Base-by-base conservation (phyloP, 2,113 vertebrate species). In the Oryzias woworae region DNA sequence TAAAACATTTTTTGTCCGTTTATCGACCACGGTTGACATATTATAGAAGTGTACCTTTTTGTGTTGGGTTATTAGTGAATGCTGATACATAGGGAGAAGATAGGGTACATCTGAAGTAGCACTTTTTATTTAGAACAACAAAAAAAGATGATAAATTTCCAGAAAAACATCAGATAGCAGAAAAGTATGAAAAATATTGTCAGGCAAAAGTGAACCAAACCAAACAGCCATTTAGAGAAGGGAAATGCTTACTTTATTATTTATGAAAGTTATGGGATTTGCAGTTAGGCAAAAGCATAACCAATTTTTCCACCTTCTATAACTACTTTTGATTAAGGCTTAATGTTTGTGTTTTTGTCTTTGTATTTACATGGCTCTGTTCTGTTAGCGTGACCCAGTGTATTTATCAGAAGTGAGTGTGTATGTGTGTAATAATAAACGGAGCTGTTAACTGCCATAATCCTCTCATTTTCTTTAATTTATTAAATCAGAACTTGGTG, bases 381-480 rank as follows among this genome's bases (percentile, higher is more conserved):
- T 68, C 52, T 69, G 28, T 81, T 64, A 59, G 56, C 70, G 49
- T 81, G 36, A 12, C 10, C 2, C 36, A 2, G 36, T 36, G 36
- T 36, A 36, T 36, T 36, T 36, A 62, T 16, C 41, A 71, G 51
- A 88, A 86, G 88, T 85, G 85, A 80, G 87, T 57, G 58, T 71
- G 58, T 73, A 16, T 69, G 46, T 82, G 76, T 85, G 52, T 70
- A 88, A 88, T 87, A 87, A 88, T 87, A 87, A 88, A 88, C 58
- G 17, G 62, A 84, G 82, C 79, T 70, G 16, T 54, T 42, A 55
- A 72, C 77, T 83, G 83, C 81, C 73, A 56, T 1, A 13, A n/a
- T 36, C 36, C 36, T 12, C 12, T 36, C 3, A 8, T 36, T 36
- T 36, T 12, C 36, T 36, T 36, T 36, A 36, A 10, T 2, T 36